These are phyloP conservation scores for Polymixis lichenea DNA, from an alignment of 2,888 invertebrate genomes.

Conservation along the genomic window DNA sequence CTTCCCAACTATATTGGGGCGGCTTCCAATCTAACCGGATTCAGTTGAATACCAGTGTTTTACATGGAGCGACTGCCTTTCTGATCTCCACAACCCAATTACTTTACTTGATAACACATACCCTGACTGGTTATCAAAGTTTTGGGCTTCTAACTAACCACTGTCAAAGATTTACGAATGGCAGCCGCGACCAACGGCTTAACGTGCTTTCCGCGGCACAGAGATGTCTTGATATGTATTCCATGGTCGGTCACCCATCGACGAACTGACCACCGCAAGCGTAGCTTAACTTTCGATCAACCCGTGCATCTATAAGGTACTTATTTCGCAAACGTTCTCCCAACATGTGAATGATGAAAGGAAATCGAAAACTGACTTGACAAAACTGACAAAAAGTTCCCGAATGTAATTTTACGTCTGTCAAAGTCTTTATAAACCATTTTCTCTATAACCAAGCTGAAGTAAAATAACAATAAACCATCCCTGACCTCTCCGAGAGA, in stretches of 20 bases:
- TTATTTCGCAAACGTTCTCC: neutral
- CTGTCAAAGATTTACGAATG: too few species aligned
- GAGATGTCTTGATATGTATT: too few species aligned
- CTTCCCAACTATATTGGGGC: neutral
- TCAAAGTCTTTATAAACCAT: neutral
- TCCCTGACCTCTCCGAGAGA: slow-evolving; percentile 27
- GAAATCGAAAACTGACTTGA: neutral
- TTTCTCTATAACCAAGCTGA: neutral
- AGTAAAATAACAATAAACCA: slow-evolving; percentile 38
- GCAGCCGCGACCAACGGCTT: too few species aligned
- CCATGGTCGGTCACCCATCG: too few species aligned
- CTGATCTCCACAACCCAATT: too few species aligned
- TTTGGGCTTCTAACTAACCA: too few species aligned
- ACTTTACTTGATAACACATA: too few species aligned
- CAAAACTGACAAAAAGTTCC: neutral
- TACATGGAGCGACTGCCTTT: too few species aligned
- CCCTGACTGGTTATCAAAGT: too few species aligned
- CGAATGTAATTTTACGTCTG: neutral
- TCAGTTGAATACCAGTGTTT: neutral
- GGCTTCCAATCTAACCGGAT: neutral
- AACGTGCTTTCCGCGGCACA: too few species aligned
- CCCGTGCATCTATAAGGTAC: neutral
- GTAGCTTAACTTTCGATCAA: too few species aligned
- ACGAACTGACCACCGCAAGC: too few species aligned
- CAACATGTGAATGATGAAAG: slow-evolving; percentile 3